These are phyloP conservation scores for Illadopsis cleaveri DNA, from an alignment of 2,113 vertebrate species.

Conservation along the genomic window DNA sequence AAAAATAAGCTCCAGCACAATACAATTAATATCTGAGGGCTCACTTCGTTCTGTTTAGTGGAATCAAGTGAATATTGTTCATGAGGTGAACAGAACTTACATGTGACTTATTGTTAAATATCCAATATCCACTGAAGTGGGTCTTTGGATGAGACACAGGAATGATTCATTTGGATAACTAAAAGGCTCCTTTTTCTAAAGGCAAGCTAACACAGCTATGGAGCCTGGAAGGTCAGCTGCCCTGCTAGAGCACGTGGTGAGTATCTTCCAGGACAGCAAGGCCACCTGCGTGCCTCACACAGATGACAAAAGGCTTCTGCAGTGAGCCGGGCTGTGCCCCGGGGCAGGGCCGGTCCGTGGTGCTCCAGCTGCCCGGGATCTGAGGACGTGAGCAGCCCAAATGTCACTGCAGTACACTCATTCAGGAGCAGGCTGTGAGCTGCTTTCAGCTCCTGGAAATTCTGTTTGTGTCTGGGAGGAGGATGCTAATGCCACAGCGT, in stretches of 20 bases:
- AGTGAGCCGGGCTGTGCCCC: background rate
- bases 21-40: conserved; percentile 12
- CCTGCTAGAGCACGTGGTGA: fast-evolving
- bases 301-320: background rate
- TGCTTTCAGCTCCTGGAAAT: background rate
- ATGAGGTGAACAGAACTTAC: background rate
- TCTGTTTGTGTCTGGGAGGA: background rate
- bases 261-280: background rate
- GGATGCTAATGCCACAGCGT: background rate
- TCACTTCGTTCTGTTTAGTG: background rate
- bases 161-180: background rate
- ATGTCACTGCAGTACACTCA: background rate
- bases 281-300: background rate
- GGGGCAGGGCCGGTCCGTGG: background rate
- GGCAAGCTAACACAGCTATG: background rate
- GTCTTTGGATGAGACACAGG: background rate
- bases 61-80: background rate
- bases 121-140: background rate
- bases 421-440: background rate
- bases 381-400: background rate
- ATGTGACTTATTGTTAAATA: background rate
- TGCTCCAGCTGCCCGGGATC: no score
- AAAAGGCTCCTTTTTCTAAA: background rate
- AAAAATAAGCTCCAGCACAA: conserved; percentile 28
- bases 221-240: background rate